A percentile compares a stretch with the other conserved stretches of the same genome.
phyloP scores from a whole-genome alignment of 2,113 vertebrate species.

The Sylvietta virens region DNA sequence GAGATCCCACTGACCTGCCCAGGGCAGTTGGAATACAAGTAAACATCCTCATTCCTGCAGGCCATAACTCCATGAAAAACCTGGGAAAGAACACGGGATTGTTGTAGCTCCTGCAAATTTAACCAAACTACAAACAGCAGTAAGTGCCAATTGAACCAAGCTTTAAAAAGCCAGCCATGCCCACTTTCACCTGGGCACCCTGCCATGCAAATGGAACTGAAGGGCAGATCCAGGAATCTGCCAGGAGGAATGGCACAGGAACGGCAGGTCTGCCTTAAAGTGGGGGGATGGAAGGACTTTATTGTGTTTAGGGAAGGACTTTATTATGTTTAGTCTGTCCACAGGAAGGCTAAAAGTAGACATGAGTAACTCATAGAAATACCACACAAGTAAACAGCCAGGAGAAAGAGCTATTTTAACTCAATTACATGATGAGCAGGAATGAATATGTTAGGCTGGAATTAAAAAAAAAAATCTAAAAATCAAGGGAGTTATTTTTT shows the following conservation, averaged over 20 bases:
- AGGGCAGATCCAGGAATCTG: not conserved
- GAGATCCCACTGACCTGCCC: not conserved
- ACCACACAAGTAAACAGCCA: not conserved
- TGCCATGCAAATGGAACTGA: not conserved
- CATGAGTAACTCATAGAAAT: not conserved
- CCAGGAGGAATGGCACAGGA: not conserved
- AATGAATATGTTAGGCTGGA: not conserved
- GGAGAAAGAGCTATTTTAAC: not conserved
- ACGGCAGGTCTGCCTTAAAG: not conserved
- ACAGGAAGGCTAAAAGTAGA: not conserved
- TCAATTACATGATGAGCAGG: not conserved
- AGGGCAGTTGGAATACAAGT: not conserved
- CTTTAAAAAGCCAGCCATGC: not conserved
- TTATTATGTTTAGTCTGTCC: not conserved
- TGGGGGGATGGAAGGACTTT: not conserved
- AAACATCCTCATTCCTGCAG: not conserved
- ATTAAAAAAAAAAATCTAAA: not conserved
- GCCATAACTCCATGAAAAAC: not conserved
- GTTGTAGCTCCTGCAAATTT: not conserved
- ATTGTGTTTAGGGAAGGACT: not conserved
- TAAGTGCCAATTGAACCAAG: not conserved
- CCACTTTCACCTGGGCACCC: not conserved
- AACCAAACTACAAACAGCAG: not conserved
- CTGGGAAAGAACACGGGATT: not conserved
- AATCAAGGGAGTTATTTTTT: not conserved